Base-by-base conservation (phyloP, 2,113 vertebrate species). In the Ifrita kowaldi region DNA sequence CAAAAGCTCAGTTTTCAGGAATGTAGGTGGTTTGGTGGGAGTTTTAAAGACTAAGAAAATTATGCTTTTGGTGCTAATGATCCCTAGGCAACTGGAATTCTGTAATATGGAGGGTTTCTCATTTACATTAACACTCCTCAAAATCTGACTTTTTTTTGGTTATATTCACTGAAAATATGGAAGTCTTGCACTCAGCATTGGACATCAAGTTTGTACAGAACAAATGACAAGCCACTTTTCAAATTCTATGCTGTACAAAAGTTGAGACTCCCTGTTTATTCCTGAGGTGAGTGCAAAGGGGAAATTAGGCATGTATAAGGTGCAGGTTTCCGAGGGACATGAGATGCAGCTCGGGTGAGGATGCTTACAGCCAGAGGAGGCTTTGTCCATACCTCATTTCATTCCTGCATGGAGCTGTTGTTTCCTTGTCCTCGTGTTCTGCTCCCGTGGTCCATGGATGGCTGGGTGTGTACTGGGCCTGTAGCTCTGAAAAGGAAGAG, bases 21-120 rank as follows among this genome's bases (percentile, higher is more conserved):
- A 32, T 13, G 96, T 95, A 52, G 93, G 95, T 94, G 95, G 86
- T 28, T 93, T 94, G 56, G 93, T 97, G 84, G 94, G 96, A 96
- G 96, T 93, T 68, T 21, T 59, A 47, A 41, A 92, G 91, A 47
- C 50, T 63, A 64, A 84, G 56, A 76, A 75, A 87, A 82, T 52
- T 7, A 32, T 14, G 14, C 16, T 89, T 95, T 87, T 94, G 52
- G 77, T 93, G 75, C 92, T 95, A 96, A 74, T 89, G 64, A 81
- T 97, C 89, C 63, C 95, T 91, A 95, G 87, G 93, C 94, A 96
- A 97, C 95, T 63, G 82, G 52, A 92, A 52, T 77, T 74, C 71
- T 90, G 2, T 81, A 47, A 67, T 37, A 39, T 63, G 27, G 68
- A 87, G 55, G 27, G 52, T 95, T 91, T 78, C 64, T 92, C 64